Percentiles rank a stretch among this genome's conserved stretches.
Evolutionary conservation across 2,113 vertebrate genomes (phyloP).

Genomic region (Oostethus manadensis): DNA sequence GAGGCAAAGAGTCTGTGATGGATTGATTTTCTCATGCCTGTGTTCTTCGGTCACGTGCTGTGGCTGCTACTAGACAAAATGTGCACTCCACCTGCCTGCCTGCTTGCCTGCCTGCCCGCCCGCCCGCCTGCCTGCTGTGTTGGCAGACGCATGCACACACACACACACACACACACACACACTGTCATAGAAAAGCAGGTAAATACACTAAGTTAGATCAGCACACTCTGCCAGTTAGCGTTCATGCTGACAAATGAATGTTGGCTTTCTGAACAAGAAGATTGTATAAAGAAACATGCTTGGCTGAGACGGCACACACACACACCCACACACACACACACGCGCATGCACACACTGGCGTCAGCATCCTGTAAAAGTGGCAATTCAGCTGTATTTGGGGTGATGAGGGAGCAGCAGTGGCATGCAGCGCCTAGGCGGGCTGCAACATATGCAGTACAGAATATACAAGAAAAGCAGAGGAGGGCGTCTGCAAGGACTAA

Average conservation of each 20-base stretch:
- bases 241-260: not conserved
- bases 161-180: constrained; percentile 8
- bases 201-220: constrained; percentile 13
- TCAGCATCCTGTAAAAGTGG: constrained; percentile 57
- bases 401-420: constrained; percentile 40
- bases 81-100: constrained; percentile 42
- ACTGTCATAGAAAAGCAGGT: constrained; percentile 8
- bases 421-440: constrained; percentile 34
- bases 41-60: constrained; percentile 50
- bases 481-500: constrained; percentile 28
- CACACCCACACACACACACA: constrained; percentile 7
- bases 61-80: constrained; percentile 48
- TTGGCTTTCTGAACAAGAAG: not conserved
- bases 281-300: constrained; percentile 14
- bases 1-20: constrained; percentile 44
- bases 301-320: constrained; percentile 13
- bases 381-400: constrained; percentile 45
- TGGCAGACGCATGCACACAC: constrained; percentile 23
- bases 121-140: constrained; percentile 42
- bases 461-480: constrained; percentile 36
- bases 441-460: constrained; percentile 41
- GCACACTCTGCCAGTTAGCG: too few species aligned
- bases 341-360: constrained; percentile 15
- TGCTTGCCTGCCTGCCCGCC: constrained; percentile 44
- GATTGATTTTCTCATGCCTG: constrained; percentile 44